Base-by-base conservation (phyloP, 1,140 invertebrate species). In the Papilio xuthus region DNA sequence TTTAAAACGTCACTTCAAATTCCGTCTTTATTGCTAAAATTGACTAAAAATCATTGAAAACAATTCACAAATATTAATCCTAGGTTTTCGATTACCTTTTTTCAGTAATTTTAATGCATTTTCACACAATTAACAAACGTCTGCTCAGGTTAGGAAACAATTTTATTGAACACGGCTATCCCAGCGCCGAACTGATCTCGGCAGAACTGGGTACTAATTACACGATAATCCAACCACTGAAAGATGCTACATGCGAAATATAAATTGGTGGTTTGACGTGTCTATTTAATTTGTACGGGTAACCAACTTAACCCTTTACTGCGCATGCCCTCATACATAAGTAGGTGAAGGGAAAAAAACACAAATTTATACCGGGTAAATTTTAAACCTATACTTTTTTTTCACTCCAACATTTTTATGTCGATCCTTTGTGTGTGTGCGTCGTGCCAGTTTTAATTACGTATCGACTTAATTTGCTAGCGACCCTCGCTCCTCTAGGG, bases 311-410 rank as follows among this genome's bases (percentile, higher is more conserved):
- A 92, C 92, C 92, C 92, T 93, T 93, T 92, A 93, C 88, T 93
- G 92, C 92, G 92, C 92, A 93, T 92, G 92, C 86, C 89, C 75
- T 81, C 88, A 92, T 92, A 93, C 90, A 93, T 91, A 92, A 93
- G 92, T 91, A 92, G 90, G 86, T 86, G 84, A 87, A 85, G 86
- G 88, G 90, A 93, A 94, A 94, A 94, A 94, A 94, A 94, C 92
- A 93, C 91, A 91, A 93, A 93, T 92, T 93, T 94, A 94, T 94
- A 92, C 93, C 93, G 92, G 93, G 92, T 84, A 94, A 94, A 94
- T 93, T 93, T 92, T 92, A 92, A 92, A 93, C 88, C 90, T 94
- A 94, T 93, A 94, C 92, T 93, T 94, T 93, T 94, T 94, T 94
- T 94, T 90, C 85, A 84, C 83, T 88, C 88, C 84, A 83, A 87